Conservation (phyloP, 2,888 invertebrate genomes). For the Diarsia rubi region DNA sequence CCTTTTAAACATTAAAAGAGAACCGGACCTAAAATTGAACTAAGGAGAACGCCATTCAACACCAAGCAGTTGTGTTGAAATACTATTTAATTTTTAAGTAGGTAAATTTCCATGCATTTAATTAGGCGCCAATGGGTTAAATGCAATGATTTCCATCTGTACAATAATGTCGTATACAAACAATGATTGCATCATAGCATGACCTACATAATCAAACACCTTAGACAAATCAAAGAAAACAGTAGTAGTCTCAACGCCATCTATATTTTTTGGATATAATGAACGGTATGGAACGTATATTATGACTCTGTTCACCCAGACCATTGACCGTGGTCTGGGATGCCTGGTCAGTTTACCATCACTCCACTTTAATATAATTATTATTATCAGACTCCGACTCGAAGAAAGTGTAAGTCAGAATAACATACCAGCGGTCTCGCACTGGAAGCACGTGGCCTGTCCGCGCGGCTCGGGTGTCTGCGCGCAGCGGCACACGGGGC, state of each 20-base stretch:
- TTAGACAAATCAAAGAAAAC: neutral
- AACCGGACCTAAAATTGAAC: constrained; percentile 3
- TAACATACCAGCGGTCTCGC: constrained; percentile 34
- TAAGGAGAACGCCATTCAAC: neutral
- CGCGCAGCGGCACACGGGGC: constrained; percentile 98
- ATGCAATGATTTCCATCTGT: neutral
- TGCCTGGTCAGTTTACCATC: no score
- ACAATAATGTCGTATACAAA: neutral
- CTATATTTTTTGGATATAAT: neutral
- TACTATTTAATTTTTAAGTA: neutral
- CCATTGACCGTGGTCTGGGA: neutral
- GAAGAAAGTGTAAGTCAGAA: neutral
- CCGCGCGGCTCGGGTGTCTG: constrained; percentile 95
- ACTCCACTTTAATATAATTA: neutral
- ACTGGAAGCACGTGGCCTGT: constrained; percentile 91
- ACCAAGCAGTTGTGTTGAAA: neutral
- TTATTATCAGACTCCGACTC: neutral
- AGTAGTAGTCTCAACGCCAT: neutral
- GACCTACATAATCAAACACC: neutral
- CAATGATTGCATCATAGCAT: neutral
- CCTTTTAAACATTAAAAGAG: neutral
- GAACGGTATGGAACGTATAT: neutral
- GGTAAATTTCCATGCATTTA: neutral
- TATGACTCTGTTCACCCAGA: neutral
- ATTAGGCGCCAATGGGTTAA: neutral